A percentile compares a stretch with the other conserved stretches of the same genome.
These are phyloP conservation scores for Palythoa caribaeorum DNA, from an alignment of 92 coral and sea anemone genomes.

Conservation along the genomic window DNA sequence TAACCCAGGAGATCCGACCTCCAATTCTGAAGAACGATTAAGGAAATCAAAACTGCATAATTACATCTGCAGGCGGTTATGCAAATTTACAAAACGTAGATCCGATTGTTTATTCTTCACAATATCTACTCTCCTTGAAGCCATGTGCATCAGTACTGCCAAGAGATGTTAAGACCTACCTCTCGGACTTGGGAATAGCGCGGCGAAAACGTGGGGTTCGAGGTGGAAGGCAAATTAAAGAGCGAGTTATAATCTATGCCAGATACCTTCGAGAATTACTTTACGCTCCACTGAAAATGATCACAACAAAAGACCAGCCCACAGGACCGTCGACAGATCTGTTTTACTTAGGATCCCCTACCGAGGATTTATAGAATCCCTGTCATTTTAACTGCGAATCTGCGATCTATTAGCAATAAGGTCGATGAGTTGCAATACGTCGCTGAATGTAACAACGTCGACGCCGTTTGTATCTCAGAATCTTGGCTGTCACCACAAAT, in stretches of 20 bases:
- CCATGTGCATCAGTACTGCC: slow-evolving; percentile 43
- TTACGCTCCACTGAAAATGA: slow-evolving; percentile 50
- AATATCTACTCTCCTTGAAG: slow-evolving; percentile 46
- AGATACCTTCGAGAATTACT: slow-evolving; percentile 44
- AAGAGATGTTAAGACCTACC: slow-evolving; percentile 22
- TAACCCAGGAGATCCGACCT: slow-evolving; percentile 46
- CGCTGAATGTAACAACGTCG: slow-evolving; percentile 51
- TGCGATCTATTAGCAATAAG: slow-evolving; percentile 49
- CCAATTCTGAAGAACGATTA: slow-evolving; percentile 35
- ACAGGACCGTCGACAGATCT: slow-evolving; percentile 54
- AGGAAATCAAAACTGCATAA: slow-evolving; percentile 48
- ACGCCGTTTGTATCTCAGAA: slow-evolving; percentile 52
- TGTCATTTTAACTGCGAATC: slow-evolving; percentile 50
- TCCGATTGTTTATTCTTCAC: slow-evolving; percentile 48
- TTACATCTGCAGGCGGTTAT: slow-evolving; percentile 48
- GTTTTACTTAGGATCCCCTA: slow-evolving; percentile 51
- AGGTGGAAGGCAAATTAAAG: slow-evolving; percentile 45
- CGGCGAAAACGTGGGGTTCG: slow-evolving; percentile 51
- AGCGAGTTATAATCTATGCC: slow-evolving; percentile 16
- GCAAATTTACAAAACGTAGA: slow-evolving; percentile 25
- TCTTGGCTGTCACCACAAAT: slow-evolving; percentile 51
- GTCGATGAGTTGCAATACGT: slow-evolving; percentile 56
- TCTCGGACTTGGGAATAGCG: slow-evolving; percentile 54
- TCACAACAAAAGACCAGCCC: slow-evolving; percentile 45
- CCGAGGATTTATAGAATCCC: slow-evolving; percentile 40